Conservation (phyloP, 1,140 invertebrate species). For the Aricia agestis region DNA sequence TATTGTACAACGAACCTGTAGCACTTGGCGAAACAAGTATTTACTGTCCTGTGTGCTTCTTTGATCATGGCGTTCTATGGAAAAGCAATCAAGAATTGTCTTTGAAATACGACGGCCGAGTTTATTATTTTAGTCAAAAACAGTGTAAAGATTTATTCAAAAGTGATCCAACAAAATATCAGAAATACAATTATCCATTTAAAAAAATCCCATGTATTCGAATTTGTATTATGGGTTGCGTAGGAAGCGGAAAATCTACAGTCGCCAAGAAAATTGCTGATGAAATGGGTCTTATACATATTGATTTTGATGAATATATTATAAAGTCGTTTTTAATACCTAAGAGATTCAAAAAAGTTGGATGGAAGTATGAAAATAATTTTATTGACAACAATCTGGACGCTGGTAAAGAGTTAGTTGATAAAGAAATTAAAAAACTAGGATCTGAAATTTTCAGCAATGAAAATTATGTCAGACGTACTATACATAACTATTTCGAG, state of each 20-base stretch:
- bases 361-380: slow-evolving; percentile 54
- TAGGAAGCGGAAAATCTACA: slow-evolving; percentile 74
- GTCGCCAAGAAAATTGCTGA: slow-evolving; percentile 67
- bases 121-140: slow-evolving; percentile 70
- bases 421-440: slow-evolving; percentile 34
- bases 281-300: slow-evolving; percentile 73
- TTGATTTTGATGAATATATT: slow-evolving; percentile 66
- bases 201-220: slow-evolving; percentile 64
- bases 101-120: slow-evolving; percentile 70
- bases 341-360: slow-evolving; percentile 60
- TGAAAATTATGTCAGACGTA: slow-evolving; percentile 52
- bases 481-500: slow-evolving; percentile 67
- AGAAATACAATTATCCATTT: slow-evolving; percentile 57
- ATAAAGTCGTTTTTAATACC: slow-evolving; percentile 48
- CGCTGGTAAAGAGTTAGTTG: slow-evolving; percentile 39
- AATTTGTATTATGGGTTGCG: slow-evolving; percentile 75
- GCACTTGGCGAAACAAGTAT: slow-evolving; percentile 74
- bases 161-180: slow-evolving; percentile 58
- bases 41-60: slow-evolving; percentile 77
- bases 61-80: slow-evolving; percentile 74
- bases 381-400: slow-evolving; percentile 48
- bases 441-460: slow-evolving; percentile 45
- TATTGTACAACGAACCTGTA: slow-evolving; percentile 54
- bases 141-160: slow-evolving; percentile 66
- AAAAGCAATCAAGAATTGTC: slow-evolving; percentile 75